Base-by-base conservation (phyloP, 2,888 invertebrate species). In the Cryptophagus acutangulus region DNA sequence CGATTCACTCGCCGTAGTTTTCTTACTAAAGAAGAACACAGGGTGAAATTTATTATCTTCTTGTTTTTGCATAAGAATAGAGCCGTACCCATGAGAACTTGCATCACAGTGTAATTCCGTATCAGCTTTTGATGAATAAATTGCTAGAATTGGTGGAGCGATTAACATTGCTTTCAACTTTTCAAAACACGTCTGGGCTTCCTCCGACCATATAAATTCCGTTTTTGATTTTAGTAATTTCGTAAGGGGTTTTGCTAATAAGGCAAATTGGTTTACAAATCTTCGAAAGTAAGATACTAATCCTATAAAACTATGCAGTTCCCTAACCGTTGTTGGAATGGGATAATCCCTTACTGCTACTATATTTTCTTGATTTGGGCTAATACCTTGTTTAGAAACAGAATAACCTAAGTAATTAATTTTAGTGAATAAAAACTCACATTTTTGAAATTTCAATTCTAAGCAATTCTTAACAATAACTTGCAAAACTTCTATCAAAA, bases 91-190 rank as follows among this genome's bases (percentile, higher is more conserved):
- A 3, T 41, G 9, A 1, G 52, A 37, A 36, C 58, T 59, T 1
- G 61, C 64, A 43, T 66, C 63, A 13, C 59, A 61, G 37, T 65
- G 63, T 24, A 66, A 37, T 40, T 66, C 55, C 1, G 63, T 65
- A 20, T 55, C 49, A 15, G 48, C 41, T 6, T 38, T 29, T 1
- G 57, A 57, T 17, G 55, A 49, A 39, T 60, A 69, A n/a, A 65
- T 44, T 5, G 45, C 36, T 14, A 65, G 46, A 17, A 61, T 47
- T 10, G 61, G 63, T 29, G 48, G 28, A 4, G 35, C 17, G 3
- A 39, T 25, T 17, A 63, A 41, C 15, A 39, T 34, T 5, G 4
- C 15, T 43, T 59, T 58, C 17, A 58, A 33, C 13, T 12, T 24
- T n/a, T 54, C 41, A 39, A 58, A 58, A 3, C 50, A 35, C 29